These are phyloP conservation scores for Coptodon rendalli DNA, from an alignment of 2,113 vertebrate species.

Conservation along the genomic window DNA sequence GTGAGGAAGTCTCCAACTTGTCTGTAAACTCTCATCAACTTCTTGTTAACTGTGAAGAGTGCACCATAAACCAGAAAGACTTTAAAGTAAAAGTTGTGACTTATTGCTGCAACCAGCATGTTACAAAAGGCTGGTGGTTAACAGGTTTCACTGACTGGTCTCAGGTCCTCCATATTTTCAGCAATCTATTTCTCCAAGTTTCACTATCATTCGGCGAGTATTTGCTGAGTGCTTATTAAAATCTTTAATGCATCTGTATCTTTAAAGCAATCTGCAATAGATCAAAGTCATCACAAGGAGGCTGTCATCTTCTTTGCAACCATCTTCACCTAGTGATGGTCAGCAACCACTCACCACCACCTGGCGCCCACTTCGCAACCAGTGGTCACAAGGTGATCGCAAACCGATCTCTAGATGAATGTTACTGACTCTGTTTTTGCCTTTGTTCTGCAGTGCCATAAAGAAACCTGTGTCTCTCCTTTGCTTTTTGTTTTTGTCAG, in stretches of 20 bases:
- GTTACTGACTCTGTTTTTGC: not conserved
- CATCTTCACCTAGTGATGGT: not conserved
- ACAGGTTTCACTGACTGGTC: not conserved
- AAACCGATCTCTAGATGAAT: not conserved
- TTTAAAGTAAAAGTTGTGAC: not conserved
- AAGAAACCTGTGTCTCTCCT: not conserved
- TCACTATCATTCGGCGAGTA: not conserved
- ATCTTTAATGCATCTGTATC: not conserved
- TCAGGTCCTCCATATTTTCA: not conserved
- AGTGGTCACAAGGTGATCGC: not conserved
- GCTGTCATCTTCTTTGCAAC: not conserved
- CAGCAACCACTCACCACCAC: not conserved
- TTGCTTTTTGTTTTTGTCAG: not conserved
- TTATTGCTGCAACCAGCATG: not conserved
- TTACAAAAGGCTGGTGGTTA: not conserved
- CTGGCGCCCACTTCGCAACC: not conserved
- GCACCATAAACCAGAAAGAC: not conserved
- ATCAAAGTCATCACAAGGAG: not conserved
- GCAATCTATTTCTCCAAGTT: not conserved
- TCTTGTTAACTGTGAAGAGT: not conserved
- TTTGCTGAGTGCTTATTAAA: not conserved
- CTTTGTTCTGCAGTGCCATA: not conserved
- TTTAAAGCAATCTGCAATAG: not conserved
- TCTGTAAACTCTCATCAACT: not conserved
- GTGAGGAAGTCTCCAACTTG: not conserved